A percentile compares a stretch with the other conserved stretches of the same genome.
Conservation (phyloP, 2,113 vertebrate genomes). For the Indicator maculatus region DNA sequence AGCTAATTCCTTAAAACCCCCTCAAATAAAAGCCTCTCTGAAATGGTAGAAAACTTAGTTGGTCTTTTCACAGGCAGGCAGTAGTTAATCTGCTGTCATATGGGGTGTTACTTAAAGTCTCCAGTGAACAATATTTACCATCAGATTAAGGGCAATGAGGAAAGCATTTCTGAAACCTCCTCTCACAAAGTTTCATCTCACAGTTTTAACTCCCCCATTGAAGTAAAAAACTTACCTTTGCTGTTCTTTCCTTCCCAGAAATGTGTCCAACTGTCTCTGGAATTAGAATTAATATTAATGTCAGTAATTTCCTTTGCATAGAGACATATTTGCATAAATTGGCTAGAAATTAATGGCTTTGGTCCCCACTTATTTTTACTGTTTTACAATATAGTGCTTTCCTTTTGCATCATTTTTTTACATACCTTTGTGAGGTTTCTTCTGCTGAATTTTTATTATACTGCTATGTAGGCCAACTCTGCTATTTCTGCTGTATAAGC, state of each 20-base stretch:
- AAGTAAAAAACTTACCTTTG: not conserved
- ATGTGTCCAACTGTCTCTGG: not conserved
- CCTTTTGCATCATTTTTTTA: not conserved
- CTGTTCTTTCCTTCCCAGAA: not conserved
- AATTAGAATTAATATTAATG: not conserved
- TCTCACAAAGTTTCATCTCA: not conserved
- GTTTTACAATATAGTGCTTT: not conserved
- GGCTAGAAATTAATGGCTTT: not conserved
- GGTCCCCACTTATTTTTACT: not conserved
- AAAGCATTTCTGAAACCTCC: not conserved
- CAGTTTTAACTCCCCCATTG: not conserved
- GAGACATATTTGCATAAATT: not conserved
- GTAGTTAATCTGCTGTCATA: not conserved
- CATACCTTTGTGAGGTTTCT: constrained; percentile 13
- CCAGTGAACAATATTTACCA: not conserved
- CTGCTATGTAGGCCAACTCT: constrained; percentile 61
- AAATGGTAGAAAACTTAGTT: not conserved
- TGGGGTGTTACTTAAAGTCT: not conserved
- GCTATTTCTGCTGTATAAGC: constrained; percentile 53
- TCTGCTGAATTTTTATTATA: constrained; percentile 33
- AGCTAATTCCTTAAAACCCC: not conserved
- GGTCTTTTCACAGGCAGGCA: not conserved
- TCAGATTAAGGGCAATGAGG: not conserved
- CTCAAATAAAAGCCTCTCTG: constrained; percentile 1
- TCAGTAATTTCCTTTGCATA: not conserved